These are phyloP conservation scores for Pteropus rufus DNA, from an alignment of 2,797 vertebrate genomes.

Conservation along the genomic window DNA sequence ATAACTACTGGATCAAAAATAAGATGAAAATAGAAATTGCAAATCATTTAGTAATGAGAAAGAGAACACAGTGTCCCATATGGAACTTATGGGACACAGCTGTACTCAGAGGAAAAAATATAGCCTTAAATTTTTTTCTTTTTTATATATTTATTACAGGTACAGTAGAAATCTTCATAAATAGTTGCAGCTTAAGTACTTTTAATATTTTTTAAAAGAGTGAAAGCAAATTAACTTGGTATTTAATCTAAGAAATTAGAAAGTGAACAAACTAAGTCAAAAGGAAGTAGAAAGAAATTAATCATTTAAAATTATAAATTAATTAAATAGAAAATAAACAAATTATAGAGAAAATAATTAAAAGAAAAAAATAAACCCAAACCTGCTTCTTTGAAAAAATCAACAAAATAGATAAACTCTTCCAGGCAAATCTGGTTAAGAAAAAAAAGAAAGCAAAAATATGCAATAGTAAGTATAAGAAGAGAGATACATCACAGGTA, in stretches of 20 bases:
- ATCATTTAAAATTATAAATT: conserved; percentile 40
- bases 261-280: neutral
- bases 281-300: conserved; percentile 28
- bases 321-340: conserved; percentile 36
- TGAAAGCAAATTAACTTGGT: conserved; percentile 1
- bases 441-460: conserved; percentile 14
- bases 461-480: neutral
- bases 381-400: neutral
- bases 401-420: neutral
- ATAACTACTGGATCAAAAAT: conserved; percentile 33
- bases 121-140: neutral
- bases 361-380: conserved; percentile 17
- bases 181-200: neutral
- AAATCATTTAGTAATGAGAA: conserved; percentile 27
- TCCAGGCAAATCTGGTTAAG: conserved; percentile 13
- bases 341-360: conserved; percentile 31
- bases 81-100: neutral
- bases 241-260: conserved; percentile 35
- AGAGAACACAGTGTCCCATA: neutral
- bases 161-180: neutral
- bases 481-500: neutral
- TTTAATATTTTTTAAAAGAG: conserved; percentile 9
- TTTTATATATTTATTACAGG: neutral
- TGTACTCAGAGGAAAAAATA: conserved; percentile 23
- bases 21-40: conserved; percentile 43